Conservation (phyloP, 1,140 invertebrate genomes). For the Rhagoletis zephyria region DNA sequence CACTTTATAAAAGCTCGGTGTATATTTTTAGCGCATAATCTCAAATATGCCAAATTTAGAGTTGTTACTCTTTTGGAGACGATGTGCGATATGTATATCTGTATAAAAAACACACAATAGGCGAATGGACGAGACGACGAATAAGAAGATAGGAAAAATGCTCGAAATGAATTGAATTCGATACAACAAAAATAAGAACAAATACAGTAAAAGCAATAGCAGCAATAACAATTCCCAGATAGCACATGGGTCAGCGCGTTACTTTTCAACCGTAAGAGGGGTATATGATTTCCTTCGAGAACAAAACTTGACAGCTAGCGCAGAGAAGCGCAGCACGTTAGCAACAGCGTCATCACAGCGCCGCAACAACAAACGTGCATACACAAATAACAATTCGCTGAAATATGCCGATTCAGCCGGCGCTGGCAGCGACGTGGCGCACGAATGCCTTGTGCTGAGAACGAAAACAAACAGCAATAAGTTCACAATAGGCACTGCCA, state of each 20-base stretch:
- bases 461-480: not conserved
- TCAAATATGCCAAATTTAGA: too few relatives aligned
- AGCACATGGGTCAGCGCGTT: constrained; percentile 28
- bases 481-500: not conserved
- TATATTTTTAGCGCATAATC: too few relatives aligned
- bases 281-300: constrained; percentile 38
- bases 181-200: constrained; percentile 19
- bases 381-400: constrained; percentile 26
- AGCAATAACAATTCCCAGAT: constrained; percentile 51
- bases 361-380: not conserved
- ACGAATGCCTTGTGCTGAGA: not conserved
- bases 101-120: not conserved
- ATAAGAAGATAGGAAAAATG: constrained; percentile 5
- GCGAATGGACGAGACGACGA: not conserved
- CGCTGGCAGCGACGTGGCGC: constrained; percentile 16
- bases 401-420: constrained; percentile 28
- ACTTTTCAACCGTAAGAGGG: constrained; percentile 11
- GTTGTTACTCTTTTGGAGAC: too few relatives aligned
- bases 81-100: not conserved
- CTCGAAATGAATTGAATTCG: constrained; percentile 23
- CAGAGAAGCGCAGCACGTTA: not conserved
- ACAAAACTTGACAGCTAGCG: constrained; percentile 16
- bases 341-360: not conserved
- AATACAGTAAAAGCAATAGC: constrained; percentile 48
- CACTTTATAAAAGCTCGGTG: too few relatives aligned